Conservation (phyloP, 1,140 invertebrate genomes). For the Calliphora vicina region DNA sequence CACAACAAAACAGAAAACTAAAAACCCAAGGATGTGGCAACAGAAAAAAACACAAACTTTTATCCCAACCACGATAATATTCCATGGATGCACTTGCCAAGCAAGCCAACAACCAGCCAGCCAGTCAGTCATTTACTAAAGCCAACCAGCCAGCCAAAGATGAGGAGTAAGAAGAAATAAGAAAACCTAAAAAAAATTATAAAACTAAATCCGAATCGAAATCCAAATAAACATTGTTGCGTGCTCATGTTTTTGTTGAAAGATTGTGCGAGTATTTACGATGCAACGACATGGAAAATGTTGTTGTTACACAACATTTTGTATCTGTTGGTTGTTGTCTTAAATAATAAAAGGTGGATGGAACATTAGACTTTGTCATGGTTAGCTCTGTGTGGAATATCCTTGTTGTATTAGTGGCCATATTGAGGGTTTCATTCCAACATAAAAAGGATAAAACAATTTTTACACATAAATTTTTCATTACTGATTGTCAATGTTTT, state of each 20-base stretch:
- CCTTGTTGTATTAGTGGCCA: neutral
- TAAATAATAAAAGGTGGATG: neutral
- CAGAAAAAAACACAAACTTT: neutral
- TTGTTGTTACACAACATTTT: slow-evolving; percentile 33
- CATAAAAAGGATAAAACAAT: neutral
- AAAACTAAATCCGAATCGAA: neutral
- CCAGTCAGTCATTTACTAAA: neutral
- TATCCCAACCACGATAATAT: slow-evolving; percentile 25
- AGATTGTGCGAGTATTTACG: slow-evolving; percentile 31
- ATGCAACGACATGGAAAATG: slow-evolving; percentile 35
- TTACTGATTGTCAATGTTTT: too few relatives aligned
- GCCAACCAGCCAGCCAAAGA: neutral
- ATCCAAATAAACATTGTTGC: slow-evolving; percentile 28
- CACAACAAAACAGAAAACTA: neutral
- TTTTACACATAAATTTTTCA: neutral
- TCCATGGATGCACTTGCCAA: neutral
- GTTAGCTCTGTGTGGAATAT: neutral
- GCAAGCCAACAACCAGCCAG: neutral
- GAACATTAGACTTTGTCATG: neutral
- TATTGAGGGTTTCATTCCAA: neutral
- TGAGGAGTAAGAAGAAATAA: too few relatives aligned
- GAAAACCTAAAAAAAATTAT: too few relatives aligned
- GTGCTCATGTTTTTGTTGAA: slow-evolving; percentile 27
- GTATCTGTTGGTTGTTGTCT: neutral
- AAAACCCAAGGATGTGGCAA: slow-evolving; percentile 20